phyloP scores from a whole-genome alignment of 2,888 invertebrate genomes.

The Hydroisotoma schaefferi region DNA sequence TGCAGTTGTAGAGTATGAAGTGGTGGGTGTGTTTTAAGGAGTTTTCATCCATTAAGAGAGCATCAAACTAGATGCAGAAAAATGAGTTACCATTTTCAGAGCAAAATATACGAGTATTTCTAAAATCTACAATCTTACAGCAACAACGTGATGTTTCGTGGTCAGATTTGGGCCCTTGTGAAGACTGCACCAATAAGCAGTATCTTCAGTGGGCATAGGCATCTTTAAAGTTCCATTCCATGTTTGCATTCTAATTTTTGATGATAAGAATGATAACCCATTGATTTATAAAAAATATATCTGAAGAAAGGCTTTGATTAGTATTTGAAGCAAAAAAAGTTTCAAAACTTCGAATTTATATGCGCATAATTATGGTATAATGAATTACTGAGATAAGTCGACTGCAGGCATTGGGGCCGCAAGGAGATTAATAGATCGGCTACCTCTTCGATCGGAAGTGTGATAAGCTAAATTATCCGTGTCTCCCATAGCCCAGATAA shows the following conservation, averaged over 20 bases:
- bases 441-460: not conserved
- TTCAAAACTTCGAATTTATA: not conserved
- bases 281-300: not conserved
- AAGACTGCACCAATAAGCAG: constrained; percentile 22
- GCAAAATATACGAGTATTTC: not conserved
- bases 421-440: constrained; percentile 4
- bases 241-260: not conserved
- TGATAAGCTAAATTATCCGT: constrained; percentile 9
- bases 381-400: not conserved
- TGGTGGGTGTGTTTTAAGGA: constrained; percentile 15
- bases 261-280: not conserved
- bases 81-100: not conserved
- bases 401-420: not conserved
- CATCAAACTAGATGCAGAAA: constrained; percentile 10
- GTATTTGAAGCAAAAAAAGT: not conserved
- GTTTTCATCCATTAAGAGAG: not conserved
- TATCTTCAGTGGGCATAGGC: constrained; percentile 12
- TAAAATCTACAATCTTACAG: constrained; percentile 8
- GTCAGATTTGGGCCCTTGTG: constrained; percentile 7
- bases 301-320: not conserved
- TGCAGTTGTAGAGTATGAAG: constrained; percentile 13
- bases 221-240: constrained; percentile 13
- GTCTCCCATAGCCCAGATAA: constrained; percentile 18
- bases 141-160: constrained; percentile 14
- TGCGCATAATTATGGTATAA: not conserved